Percentiles rank a stretch among this genome's conserved stretches.
phyloP scores from a whole-genome alignment of 2,797 vertebrate species.

The Tenualosa ilisha region DNA sequence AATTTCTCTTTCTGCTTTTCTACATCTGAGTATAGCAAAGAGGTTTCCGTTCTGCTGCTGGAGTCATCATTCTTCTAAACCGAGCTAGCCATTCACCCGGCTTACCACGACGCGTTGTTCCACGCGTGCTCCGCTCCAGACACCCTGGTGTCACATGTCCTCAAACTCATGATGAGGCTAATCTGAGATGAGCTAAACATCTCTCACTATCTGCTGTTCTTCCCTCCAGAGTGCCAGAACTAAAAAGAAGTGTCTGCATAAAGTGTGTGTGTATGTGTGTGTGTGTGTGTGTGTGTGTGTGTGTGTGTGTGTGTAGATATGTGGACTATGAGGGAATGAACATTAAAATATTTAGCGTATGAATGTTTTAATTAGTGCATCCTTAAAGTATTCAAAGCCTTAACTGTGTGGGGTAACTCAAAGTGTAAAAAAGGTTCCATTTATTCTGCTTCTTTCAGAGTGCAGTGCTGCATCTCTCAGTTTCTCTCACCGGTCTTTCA shows the following conservation, averaged over 20 bases:
- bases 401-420: background rate
- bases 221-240: background rate
- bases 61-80: background rate
- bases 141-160: background rate
- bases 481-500: constrained; percentile 78
- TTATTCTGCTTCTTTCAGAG: background rate
- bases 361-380: background rate
- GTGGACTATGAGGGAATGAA: background rate
- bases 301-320: background rate
- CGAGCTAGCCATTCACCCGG: background rate
- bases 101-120: background rate
- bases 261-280: background rate
- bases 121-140: background rate
- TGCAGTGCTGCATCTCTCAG: background rate
- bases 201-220: background rate
- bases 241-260: background rate
- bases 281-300: background rate
- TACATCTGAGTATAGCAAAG: background rate
- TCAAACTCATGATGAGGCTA: background rate
- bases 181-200: background rate
- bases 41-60: background rate
- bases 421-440: background rate
- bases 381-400: background rate
- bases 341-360: constrained; percentile 11
- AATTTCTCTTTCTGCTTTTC: background rate